Evolutionary conservation across 2,888 invertebrate species (phyloP).

Genomic region (Platycheirus rosarum): DNA sequence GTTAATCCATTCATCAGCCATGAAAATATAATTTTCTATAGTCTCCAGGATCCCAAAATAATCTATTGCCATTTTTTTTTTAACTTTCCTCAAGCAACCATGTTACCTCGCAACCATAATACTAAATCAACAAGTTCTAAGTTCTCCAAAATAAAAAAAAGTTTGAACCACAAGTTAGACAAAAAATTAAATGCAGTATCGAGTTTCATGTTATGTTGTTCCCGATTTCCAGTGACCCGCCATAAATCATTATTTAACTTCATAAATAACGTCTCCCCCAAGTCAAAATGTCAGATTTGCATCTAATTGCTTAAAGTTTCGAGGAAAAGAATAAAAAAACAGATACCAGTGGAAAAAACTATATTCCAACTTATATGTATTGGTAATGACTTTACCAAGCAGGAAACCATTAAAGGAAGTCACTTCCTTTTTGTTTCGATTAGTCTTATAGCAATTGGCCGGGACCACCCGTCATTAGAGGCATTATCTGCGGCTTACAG

Average conservation of each 20-base stretch:
- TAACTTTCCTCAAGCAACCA: no score
- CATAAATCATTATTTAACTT: conserved; percentile 47
- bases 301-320: conserved; percentile 54
- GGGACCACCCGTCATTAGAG: conserved; percentile 40
- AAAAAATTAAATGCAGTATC: no score
- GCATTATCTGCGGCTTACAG: conserved; percentile 5
- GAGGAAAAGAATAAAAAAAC: conserved; percentile 21
- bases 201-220: conserved; percentile 42
- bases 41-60: no score
- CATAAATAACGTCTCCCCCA: conserved; percentile 44
- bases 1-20: no score
- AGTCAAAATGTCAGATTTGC: conserved; percentile 39
- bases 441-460: conserved; percentile 15
- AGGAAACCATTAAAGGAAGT: conserved; percentile 61
- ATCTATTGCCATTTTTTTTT: no score
- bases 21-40: no score
- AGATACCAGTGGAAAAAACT: conserved; percentile 2
- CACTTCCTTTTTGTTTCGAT: conserved; percentile 31
- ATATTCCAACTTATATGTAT: no score
- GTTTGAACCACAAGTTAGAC: no score
- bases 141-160: no score
- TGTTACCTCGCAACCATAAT: no score
- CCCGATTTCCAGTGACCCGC: conserved; percentile 18
- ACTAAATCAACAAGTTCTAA: no score
- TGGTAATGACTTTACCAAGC: conserved; percentile 13